Base-by-base conservation (phyloP, 2,113 vertebrate species). In the Pandion haliaetus region DNA sequence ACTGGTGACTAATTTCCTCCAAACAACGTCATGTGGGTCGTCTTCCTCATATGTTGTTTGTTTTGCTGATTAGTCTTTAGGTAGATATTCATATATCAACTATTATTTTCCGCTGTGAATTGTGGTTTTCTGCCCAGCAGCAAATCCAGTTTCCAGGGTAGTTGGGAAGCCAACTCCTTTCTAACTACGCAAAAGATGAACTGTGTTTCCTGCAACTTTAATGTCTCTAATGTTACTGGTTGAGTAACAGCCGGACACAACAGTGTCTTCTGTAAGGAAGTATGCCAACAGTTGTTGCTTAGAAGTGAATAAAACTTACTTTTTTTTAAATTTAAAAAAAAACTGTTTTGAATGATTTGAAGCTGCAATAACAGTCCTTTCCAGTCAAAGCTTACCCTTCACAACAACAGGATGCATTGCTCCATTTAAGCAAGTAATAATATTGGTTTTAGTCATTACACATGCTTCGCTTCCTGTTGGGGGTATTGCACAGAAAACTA, bases 91-190 rank as follows among this genome's bases (percentile, higher is more conserved):
- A 26, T 74, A 87, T 92, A 95, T 96, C 71, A 40, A 62, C 82
- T 84, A 18, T 67, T 90, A 86, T 91, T 76, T 95, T 97, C 96
- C 87, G 1, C 77, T 94, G 97, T 93, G 95, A 92, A 70, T 79
- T 97, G 97, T 94, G 97, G 97, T 97, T 98, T 98, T 97, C 29
- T 76, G 86, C 61, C 83, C 84, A 89, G 86, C 90, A 92, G 69
- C 94, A 82, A 89, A 92, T 97, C 94, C 89, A 82, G 12, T 87
- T 96, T 94, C 94, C 79, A 96, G 85, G 57, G 55, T 86, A 95
- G 74, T 74, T 87, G 95, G 92, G 94, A 97, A 98, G 94, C 78
- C 93, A 97, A 93, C 40, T 96, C 96, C 95, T 98, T 95, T 76
- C 65, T 45, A 86, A 95, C 86, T 93, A 95, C 94, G 84, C 71